Evolutionary conservation across 2,113 vertebrate species (phyloP), one percentile per base, ranked within the genome.

Genomic region (Alosa alosa): DNA sequence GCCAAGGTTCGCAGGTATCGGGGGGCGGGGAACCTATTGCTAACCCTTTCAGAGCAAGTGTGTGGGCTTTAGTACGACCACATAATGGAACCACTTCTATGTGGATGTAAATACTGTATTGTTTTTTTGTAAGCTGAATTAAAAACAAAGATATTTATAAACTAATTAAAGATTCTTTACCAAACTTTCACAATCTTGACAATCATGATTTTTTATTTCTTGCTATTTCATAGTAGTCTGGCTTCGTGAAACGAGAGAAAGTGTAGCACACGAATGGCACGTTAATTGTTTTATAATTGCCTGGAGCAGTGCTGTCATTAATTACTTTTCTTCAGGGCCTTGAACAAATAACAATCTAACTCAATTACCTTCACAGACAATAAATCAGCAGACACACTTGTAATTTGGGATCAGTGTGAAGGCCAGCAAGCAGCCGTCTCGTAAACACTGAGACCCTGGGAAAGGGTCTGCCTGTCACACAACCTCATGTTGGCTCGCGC

Each of bases 111-210:
- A 97, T 97, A 96, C 95, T 96, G 95, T 94, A 52, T 15, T 22
- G 20, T 94, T 52, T 96, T 97, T 96, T 96, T 95, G 93, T 97
- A 96, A 94, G 95, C 94, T 92, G 95, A 96, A 97, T 96, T 95
- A 96, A 96, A 95, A 93, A 87, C 10, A 83, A 86, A 75, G 96
- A 95, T 99, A 98, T 99, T 99, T 99, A 99, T 99, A 94, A 97
- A 95, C 94, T 96, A 96, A 94, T 94, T 94, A 94, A 93, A 93
- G 90, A 90, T 88, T 90, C 91, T 92, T 94, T 90, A 92, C 90
- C 90, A 91, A 92, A 87, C 90, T 88, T 84, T 89, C 86, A 50
- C 57, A 75, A 17, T 25, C 44, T 49, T 9, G 44, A 64, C 72
- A 39, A 36, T 78, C 31, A 1, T 36, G 72, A 78, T 36, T 75